A percentile compares a stretch with the other conserved stretches of the same genome.
These are phyloP conservation scores for Zhuqinia jingwanae DNA, from an alignment of 2,888 invertebrate species.

Conservation along the genomic window DNA sequence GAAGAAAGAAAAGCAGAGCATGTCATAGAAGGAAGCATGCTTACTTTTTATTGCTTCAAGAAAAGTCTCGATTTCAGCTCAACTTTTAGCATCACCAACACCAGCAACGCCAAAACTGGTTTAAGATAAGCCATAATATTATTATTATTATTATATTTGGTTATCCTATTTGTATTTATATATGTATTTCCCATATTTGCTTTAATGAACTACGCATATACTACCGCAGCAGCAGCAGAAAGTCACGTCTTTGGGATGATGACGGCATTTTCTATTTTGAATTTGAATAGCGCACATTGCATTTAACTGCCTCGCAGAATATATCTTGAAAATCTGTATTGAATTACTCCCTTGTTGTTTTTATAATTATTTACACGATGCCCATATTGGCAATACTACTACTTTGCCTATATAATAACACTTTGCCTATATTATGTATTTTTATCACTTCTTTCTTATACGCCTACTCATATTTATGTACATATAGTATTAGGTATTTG, in stretches of 20 bases:
- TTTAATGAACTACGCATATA: neutral
- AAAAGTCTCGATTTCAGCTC: neutral
- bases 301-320: no score
- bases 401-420: no score
- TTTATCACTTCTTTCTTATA: no score
- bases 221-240: neutral
- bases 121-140: neutral
- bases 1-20: neutral
- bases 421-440: no score
- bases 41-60: neutral
- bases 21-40: neutral
- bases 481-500: no score
- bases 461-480: no score
- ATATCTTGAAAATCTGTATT: conserved; percentile 1
- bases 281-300: neutral
- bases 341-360: neutral
- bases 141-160: no score
- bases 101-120: conserved; percentile 5
- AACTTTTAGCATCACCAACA: neutral
- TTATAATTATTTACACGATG: no score
- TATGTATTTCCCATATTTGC: conserved; percentile 35
- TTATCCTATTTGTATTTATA: neutral
- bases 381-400: no score
- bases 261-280: conserved; percentile 3
- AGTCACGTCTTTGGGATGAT: conserved; percentile 20